These are phyloP conservation scores for Eupithecia insigniata DNA, from an alignment of 2,888 invertebrate genomes.

Conservation along the genomic window DNA sequence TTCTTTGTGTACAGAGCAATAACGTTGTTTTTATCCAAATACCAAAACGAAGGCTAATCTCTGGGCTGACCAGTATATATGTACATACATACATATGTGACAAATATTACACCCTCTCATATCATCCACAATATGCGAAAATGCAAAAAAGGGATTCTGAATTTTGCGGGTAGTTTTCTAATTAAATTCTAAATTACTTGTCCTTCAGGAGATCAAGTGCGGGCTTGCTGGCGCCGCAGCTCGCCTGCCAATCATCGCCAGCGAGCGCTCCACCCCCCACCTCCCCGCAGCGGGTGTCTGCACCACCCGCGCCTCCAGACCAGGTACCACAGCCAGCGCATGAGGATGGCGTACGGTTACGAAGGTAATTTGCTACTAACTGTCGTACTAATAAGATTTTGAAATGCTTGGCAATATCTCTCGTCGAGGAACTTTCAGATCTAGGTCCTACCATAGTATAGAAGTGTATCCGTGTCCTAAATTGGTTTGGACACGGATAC, in stretches of 20 bases:
- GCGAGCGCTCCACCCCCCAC: conserved; percentile 65
- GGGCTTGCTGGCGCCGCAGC: conserved; percentile 75
- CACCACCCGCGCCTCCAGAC: conserved; percentile 67
- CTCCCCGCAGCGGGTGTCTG: conserved; percentile 76
- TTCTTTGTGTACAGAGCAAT: no score
- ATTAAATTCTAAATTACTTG: conserved; percentile 48
- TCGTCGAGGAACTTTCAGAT: neutral
- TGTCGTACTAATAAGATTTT: neutral
- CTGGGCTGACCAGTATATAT: no score
- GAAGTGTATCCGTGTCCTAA: neutral
- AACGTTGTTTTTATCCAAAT: no score
- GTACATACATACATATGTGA: no score
- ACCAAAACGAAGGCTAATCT: no score
- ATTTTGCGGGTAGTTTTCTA: no score
- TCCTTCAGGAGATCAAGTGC: conserved; percentile 78
- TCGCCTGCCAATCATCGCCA: conserved; percentile 74
- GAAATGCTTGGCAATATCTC: neutral
- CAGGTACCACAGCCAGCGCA: conserved; percentile 71
- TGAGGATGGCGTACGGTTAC: conserved; percentile 78
- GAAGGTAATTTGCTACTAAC: conserved; percentile 42
- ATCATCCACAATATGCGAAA: no score
- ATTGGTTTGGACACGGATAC: neutral
- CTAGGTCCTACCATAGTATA: neutral
- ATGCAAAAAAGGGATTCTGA: no score
- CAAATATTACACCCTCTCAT: no score